A percentile compares a stretch with the other conserved stretches of the same genome.
Evolutionary conservation across 2,888 invertebrate species (phyloP).

Genomic region (Peribatodes rhomboidaria): DNA sequence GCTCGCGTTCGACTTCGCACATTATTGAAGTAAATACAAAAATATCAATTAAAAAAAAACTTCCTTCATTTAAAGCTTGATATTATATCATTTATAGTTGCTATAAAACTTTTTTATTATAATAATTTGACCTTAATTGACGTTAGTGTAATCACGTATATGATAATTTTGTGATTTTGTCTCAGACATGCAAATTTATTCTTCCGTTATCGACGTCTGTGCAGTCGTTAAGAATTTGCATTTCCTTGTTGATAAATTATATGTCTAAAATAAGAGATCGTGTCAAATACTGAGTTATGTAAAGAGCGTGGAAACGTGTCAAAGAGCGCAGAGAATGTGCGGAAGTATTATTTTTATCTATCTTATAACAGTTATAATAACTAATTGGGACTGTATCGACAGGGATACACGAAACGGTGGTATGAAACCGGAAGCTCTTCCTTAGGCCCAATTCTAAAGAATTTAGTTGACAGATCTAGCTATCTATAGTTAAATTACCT

Average conservation of each 20-base stretch:
- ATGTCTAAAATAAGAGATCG: slow-evolving; percentile 35
- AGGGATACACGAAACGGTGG: no score
- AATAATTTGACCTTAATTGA: slow-evolving; percentile 34
- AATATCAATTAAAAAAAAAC: slow-evolving; percentile 12
- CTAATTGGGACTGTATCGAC: slow-evolving; percentile 37
- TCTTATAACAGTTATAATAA: slow-evolving; percentile 7
- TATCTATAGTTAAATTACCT: no score
- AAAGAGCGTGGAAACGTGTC: slow-evolving; percentile 40
- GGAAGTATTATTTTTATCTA: slow-evolving; percentile 32
- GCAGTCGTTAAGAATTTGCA: slow-evolving; percentile 27
- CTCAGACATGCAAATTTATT: slow-evolving; percentile 37
- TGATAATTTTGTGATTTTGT: slow-evolving; percentile 4
- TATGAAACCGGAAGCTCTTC: no score
- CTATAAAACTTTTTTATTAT: slow-evolving; percentile 15
- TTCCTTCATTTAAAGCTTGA: slow-evolving; percentile 3
- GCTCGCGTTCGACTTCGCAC: slow-evolving; percentile 28
- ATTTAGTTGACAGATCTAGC: no score
- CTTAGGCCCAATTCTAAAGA: no score
- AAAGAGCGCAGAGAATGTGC: slow-evolving; percentile 38
- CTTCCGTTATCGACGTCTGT: slow-evolving; percentile 18
- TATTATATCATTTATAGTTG: slow-evolving; percentile 8
- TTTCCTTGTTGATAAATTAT: slow-evolving; percentile 30
- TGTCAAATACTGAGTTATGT: slow-evolving; percentile 37
- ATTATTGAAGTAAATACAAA: slow-evolving; percentile 5
- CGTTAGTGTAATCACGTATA: slow-evolving; percentile 1